phyloP scores from a whole-genome alignment of 2,797 vertebrate genomes.

The Molossus molossus region DNA sequence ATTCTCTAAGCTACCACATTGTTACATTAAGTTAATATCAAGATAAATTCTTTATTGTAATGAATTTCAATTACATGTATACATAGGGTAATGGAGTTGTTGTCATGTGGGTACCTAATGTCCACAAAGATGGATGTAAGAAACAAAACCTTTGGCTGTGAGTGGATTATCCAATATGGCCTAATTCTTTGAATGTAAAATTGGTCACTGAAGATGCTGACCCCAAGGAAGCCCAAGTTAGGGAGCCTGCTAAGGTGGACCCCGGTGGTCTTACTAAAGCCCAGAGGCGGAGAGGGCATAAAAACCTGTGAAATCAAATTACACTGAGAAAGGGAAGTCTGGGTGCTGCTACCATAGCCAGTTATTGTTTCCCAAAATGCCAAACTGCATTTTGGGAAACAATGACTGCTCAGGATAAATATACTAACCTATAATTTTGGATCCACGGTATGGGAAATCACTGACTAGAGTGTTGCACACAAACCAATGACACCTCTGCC shows the following conservation, averaged over 20 bases:
- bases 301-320: slow-evolving; percentile 39
- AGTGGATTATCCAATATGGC: slow-evolving; percentile 15
- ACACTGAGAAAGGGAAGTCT: background rate
- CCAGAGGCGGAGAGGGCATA: background rate
- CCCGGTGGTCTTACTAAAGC: background rate
- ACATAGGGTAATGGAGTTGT: background rate
- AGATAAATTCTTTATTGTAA: slow-evolving; percentile 60
- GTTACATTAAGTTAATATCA: slow-evolving; percentile 27
- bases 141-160: slow-evolving; percentile 44
- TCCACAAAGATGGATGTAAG: background rate
- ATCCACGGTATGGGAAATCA: background rate
- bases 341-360: background rate
- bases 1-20: slow-evolving; percentile 16
- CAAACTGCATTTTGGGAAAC: background rate
- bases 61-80: background rate
- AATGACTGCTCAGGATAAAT: background rate
- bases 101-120: background rate
- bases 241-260: background rate
- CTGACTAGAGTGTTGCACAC: background rate
- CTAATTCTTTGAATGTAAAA: slow-evolving; percentile 51
- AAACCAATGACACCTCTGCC: background rate
- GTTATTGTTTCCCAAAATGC: too few relatives aligned
- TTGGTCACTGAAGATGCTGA: background rate
- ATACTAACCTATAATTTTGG: background rate
- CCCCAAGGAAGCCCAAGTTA: background rate